These are phyloP conservation scores for Mechanitis mazaeus DNA, from an alignment of 2,888 invertebrate species.

Conservation along the genomic window DNA sequence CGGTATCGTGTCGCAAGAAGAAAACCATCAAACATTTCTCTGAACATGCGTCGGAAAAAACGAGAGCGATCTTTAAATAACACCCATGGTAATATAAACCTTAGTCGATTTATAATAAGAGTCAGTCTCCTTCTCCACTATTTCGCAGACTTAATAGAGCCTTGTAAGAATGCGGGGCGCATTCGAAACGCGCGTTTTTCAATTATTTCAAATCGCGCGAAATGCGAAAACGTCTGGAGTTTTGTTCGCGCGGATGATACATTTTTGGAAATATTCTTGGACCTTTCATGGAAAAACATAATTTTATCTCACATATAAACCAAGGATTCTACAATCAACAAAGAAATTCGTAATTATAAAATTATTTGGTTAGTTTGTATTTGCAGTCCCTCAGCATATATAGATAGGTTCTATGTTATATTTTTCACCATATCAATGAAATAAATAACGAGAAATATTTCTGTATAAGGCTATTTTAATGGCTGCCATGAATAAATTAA, in stretches of 20 bases:
- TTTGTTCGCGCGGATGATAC: conserved; percentile 28
- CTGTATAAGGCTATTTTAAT: no score
- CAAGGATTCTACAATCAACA: no score
- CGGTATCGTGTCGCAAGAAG: conserved; percentile 43
- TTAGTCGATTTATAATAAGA: conserved; percentile 19
- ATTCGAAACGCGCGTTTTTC: conserved; percentile 53
- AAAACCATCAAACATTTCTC: conserved; percentile 45
- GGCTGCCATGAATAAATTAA: no score
- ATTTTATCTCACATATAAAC: no score
- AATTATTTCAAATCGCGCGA: conserved; percentile 55
- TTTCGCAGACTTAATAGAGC: conserved; percentile 46
- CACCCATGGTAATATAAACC: conserved; percentile 12
- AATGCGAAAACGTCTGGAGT: conserved; percentile 33
- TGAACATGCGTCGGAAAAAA: conserved; percentile 50
- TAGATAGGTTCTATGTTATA: no score
- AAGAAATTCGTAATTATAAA: no score
- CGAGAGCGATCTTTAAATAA: conserved; percentile 33
- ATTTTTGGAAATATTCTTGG: conserved; percentile 30
- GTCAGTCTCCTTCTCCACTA: conserved; percentile 17
- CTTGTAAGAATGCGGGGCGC: conserved; percentile 52
- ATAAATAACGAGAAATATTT: no score
- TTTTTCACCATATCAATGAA: no score
- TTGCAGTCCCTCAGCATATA: no score
- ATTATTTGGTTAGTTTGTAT: no score
- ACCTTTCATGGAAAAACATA: neutral